Base-by-base conservation (phyloP, 1,140 invertebrate species). In the Neotoxoptera formosana region DNA sequence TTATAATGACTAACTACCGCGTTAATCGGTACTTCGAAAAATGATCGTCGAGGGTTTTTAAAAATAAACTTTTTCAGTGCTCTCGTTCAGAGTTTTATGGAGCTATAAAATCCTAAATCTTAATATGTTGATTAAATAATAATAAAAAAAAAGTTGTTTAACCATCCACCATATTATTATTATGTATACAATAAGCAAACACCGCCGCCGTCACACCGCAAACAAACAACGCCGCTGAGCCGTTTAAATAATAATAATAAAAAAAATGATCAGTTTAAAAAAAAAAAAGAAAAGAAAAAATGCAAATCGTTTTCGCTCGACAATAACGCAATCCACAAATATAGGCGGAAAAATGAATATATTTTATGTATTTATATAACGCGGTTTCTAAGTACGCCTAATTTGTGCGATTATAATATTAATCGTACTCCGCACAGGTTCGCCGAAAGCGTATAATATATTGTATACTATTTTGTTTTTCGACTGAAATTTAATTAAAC, bases 181-280 rank as follows among this genome's bases (percentile, higher is more conserved):
- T 67, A n/a, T 67, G 60, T 67, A 14, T 67, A 67, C 11, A 67
- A 67, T 41, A 41, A 41, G 14, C n/a, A n/a, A 67, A 67, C 4
- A 67, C 4, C 0, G 0, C 4, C 0, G 0, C 2, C 1, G 6
- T 14, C 30, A 30, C 30, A 67, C 11, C 14, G 11, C 60, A 30
- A 67, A 67, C 11, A 67, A 67, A 67, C 3, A 60, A 30, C 30
- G 30, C 60, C 11, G 3, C 25, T 4, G 30, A 67, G 3, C 30
- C 30, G 14, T 67, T 30, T 30, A 30, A 23, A 41, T 41, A 41
- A n/a, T n/a, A n/a, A n/a, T n/a, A 51, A 51, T 17, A 53, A 0
- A 53, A 30, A 30, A 30, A 30, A 48, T 8, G 23, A 25, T 21
- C 0, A 21, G 23, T 56, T 3, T 60, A 2, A 25, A 56, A 25